These are phyloP conservation scores for Triplophysa bombifrons DNA, from an alignment of 2,797 vertebrate genomes.

Conservation along the genomic window DNA sequence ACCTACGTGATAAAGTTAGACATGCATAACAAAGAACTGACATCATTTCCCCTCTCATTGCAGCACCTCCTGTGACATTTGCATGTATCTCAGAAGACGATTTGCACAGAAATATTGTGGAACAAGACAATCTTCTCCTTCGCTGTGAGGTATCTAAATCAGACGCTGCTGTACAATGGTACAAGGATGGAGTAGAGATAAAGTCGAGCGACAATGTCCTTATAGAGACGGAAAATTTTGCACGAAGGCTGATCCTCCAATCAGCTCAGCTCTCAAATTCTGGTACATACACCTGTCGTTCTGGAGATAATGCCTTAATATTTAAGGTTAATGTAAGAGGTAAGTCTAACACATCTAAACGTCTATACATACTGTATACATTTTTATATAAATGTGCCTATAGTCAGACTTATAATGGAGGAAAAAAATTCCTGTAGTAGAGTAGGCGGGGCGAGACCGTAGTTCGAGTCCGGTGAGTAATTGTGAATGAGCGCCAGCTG, in stretches of 20 bases:
- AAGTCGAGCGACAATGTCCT: constrained; percentile 66
- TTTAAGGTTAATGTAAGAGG: constrained; percentile 87
- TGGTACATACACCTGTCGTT: constrained; percentile 82
- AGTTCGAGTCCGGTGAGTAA: too few relatives aligned
- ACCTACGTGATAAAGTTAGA: background rate
- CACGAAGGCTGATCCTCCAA: constrained; percentile 73
- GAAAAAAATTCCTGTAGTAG: too few relatives aligned
- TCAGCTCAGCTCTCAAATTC: constrained; percentile 72
- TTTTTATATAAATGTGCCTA: background rate
- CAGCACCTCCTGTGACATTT: constrained; percentile 78
- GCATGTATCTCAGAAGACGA: constrained; percentile 72
- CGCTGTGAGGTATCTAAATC: constrained; percentile 79
- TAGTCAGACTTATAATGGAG: background rate
- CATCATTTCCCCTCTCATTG: constrained; percentile 44
- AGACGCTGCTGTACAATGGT: constrained; percentile 79
- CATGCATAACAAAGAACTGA: constrained; percentile 31
- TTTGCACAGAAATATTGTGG: constrained; percentile 77
- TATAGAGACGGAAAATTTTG: constrained; percentile 71
- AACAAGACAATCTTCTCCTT: constrained; percentile 77
- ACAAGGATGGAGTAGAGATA: constrained; percentile 83
- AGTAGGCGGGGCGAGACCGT: too few relatives aligned
- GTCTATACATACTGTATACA: background rate
- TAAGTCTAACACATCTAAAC: constrained; percentile 55
- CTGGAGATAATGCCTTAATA: constrained; percentile 75
- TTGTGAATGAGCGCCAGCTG: too few relatives aligned